Conservation (phyloP, 2,888 invertebrate genomes). For the Drosophila subsilvestris region DNA sequence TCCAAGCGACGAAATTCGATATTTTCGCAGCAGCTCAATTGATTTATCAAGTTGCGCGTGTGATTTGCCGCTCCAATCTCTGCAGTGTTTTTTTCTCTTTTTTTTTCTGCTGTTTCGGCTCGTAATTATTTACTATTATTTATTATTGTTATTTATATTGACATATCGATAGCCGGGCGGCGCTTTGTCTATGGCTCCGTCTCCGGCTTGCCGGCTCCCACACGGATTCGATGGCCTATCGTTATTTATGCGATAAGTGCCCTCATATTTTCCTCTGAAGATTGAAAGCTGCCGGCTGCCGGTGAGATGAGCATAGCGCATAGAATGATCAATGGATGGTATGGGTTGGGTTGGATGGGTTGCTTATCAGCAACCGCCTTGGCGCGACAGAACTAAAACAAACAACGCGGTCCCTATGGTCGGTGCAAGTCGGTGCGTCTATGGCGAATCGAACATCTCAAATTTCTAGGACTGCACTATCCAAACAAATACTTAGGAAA, state of each 20-base stretch:
- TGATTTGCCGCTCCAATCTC: conserved; percentile 48
- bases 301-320: too few species aligned
- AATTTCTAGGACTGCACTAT: not conserved
- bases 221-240: not conserved
- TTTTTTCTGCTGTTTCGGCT: conserved; percentile 21
- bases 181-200: not conserved
- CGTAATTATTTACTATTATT: conserved; percentile 9
- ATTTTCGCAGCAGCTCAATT: conserved; percentile 46
- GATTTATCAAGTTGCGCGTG: conserved; percentile 52
- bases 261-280: not conserved
- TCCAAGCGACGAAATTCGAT: conserved; percentile 14
- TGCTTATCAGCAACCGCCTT: not conserved
- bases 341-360: too few species aligned
- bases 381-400: not conserved
- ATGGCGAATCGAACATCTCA: not conserved
- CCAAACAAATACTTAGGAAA: too few species aligned
- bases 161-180: not conserved
- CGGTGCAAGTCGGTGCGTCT: too few species aligned
- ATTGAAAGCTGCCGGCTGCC: not conserved
- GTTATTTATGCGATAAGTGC: not conserved
- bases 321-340: too few species aligned
- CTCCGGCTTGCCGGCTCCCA: not conserved
- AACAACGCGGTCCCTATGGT: not conserved
- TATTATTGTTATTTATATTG: conserved; percentile 33
- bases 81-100: conserved; percentile 6